Conservation (phyloP, 2,113 vertebrate genomes). For the Tiliqua scincoides region DNA sequence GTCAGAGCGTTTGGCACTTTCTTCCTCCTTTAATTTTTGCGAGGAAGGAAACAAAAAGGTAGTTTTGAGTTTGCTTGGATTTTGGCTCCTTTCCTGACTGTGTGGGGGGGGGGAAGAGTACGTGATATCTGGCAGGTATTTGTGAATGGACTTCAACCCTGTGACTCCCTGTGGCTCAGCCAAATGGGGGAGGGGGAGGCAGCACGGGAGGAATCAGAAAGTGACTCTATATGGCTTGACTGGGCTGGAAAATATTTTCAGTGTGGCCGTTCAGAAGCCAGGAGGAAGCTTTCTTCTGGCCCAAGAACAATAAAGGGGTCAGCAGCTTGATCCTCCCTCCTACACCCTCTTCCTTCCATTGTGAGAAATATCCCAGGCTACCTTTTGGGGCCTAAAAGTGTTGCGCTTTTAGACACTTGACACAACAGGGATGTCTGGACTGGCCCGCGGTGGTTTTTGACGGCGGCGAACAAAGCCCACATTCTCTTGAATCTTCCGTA, state of each 20-base stretch:
- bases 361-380: conserved; percentile 77
- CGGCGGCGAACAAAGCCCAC: neutral
- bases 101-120: conserved; percentile 70
- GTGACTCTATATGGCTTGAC: conserved; percentile 64
- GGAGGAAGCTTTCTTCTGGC: conserved; percentile 84
- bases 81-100: conserved; percentile 53
- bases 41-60: conserved; percentile 32
- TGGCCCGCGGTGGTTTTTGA: neutral
- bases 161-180: conserved; percentile 62
- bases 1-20: conserved; percentile 49
- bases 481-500: neutral
- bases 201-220: conserved; percentile 41
- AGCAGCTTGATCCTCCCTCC: conserved; percentile 79
- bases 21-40: conserved; percentile 10
- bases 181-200: conserved; percentile 57
- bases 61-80: conserved; percentile 72
- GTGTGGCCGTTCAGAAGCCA: conserved; percentile 60
- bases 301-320: conserved; percentile 88
- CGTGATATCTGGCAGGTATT: conserved; percentile 84
- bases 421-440: conserved; percentile 44
- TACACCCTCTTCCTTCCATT: conserved; percentile 91
- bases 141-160: conserved; percentile 73
- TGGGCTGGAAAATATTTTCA: conserved; percentile 72
- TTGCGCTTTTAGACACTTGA: conserved; percentile 23
- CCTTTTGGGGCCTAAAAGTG: conserved; percentile 57